phyloP scores from a whole-genome alignment of 2,888 invertebrate genomes.

The Athrips mouffetella region DNA sequence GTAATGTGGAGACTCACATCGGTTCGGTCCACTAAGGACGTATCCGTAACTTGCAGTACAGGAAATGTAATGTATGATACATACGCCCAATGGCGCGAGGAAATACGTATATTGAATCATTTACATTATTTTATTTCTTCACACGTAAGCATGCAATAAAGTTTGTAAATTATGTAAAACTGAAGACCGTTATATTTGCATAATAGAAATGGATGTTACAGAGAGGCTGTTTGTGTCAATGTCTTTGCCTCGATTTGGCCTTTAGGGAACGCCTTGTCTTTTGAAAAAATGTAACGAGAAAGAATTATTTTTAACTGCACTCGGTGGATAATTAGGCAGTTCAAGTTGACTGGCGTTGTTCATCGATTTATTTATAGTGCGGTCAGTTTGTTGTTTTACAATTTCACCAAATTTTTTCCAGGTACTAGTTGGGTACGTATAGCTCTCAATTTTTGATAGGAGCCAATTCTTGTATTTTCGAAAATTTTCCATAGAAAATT shows the following conservation, averaged over 20 bases:
- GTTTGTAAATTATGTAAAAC: not conserved
- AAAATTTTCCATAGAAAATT: too few species aligned
- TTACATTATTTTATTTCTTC: not conserved
- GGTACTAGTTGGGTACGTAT: too few species aligned
- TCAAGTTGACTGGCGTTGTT: too few species aligned
- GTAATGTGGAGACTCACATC: conserved; percentile 29
- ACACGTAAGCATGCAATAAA: not conserved
- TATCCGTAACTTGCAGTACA: conserved; percentile 31
- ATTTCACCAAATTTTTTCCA: too few species aligned
- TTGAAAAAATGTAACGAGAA: too few species aligned
- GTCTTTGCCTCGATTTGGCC: not conserved
- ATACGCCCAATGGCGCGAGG: conserved; percentile 6
- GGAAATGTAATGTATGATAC: conserved; percentile 34
- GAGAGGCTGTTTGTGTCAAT: not conserved
- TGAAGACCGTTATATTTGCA: not conserved
- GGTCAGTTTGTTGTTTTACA: too few species aligned
- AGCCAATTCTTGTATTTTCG: too few species aligned
- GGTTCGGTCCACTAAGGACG: conserved; percentile 5
- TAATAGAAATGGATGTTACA: not conserved
- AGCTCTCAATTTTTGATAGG: too few species aligned
- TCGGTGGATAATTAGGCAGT: too few species aligned
- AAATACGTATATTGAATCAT: not conserved
- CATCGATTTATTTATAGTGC: too few species aligned
- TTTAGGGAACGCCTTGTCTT: not conserved
- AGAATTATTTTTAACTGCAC: too few species aligned